Evolutionary conservation across 2,888 invertebrate genomes (phyloP).

Genomic region (Cryptus armator): DNA sequence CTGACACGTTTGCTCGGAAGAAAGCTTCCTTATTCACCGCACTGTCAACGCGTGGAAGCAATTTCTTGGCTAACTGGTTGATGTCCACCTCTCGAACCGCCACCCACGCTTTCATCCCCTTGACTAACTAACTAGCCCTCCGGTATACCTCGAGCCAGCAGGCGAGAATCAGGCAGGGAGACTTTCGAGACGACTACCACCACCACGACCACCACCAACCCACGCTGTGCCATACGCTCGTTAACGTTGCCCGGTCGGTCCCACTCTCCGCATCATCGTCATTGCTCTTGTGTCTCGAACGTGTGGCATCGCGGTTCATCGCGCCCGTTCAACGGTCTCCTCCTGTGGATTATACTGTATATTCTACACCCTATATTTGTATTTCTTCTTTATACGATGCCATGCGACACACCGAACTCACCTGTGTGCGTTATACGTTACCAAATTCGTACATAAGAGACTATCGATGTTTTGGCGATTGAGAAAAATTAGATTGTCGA

Average conservation of each 20-base stretch:
- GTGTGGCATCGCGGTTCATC: conserved; percentile 60
- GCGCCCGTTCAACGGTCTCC: conserved; percentile 45
- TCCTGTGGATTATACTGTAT: background rate
- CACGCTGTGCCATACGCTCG: conserved; percentile 40
- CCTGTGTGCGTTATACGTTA: no score
- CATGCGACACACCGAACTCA: no score
- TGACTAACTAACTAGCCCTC: conserved; percentile 67
- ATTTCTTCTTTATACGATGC: conserved; percentile 27
- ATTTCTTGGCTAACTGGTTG: conserved; percentile 5
- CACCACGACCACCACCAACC: conserved; percentile 42
- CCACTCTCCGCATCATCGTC: conserved; percentile 59
- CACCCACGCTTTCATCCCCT: conserved; percentile 68
- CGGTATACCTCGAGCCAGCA: conserved; percentile 33
- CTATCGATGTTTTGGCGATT: no score
- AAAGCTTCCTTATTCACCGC: background rate
- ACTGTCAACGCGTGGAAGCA: conserved; percentile 5
- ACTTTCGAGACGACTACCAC: conserved; percentile 20
- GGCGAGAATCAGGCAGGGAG: conserved; percentile 52
- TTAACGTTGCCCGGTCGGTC: conserved; percentile 45
- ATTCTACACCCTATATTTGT: conserved; percentile 39
- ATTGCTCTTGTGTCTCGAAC: conserved; percentile 36
- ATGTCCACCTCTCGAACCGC: conserved; percentile 53
- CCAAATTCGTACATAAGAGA: no score
- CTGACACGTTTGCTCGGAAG: background rate
- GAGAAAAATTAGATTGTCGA: no score